Evolutionary conservation across 2,113 vertebrate genomes (phyloP).

Genomic region (Falcunculus frontatus): DNA sequence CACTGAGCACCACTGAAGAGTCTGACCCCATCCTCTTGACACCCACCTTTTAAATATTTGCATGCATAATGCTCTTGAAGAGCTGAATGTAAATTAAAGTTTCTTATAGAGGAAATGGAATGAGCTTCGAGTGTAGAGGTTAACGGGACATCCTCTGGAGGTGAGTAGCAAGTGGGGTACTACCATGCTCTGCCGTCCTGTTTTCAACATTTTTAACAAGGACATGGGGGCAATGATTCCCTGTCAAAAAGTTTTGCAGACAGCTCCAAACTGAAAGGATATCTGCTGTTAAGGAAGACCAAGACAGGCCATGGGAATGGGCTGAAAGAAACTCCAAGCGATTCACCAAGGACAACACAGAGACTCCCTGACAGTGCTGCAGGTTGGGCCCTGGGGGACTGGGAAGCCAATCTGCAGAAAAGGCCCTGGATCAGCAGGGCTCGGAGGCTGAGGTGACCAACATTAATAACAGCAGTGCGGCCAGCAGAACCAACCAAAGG

Average conservation of each 20-base stretch:
- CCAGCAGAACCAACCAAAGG: neutral
- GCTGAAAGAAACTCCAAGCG: neutral
- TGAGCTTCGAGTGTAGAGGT: neutral
- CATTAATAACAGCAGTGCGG: neutral
- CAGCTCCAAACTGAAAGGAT: neutral
- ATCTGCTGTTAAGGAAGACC: neutral
- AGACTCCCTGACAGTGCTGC: neutral
- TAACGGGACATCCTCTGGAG: neutral
- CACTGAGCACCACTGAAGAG: too few relatives aligned
- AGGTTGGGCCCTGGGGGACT: neutral
- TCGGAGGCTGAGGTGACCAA: neutral
- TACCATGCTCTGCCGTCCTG: accelerated
- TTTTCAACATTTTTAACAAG: neutral
- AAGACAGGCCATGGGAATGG: neutral
- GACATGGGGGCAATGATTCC: neutral
- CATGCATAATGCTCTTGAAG: neutral
- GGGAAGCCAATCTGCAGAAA: neutral
- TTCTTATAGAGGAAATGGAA: neutral
- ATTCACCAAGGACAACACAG: neutral
- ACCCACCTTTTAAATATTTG: neutral
- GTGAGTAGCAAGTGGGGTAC: neutral
- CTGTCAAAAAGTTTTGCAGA: neutral
- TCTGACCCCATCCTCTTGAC: neutral
- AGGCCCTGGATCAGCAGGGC: neutral
- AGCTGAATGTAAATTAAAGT: neutral